Percentiles rank a stretch among this genome's conserved stretches.
Evolutionary conservation across 2,888 invertebrate species (phyloP).

Genomic region (Zootermopsis nevadensis): DNA sequence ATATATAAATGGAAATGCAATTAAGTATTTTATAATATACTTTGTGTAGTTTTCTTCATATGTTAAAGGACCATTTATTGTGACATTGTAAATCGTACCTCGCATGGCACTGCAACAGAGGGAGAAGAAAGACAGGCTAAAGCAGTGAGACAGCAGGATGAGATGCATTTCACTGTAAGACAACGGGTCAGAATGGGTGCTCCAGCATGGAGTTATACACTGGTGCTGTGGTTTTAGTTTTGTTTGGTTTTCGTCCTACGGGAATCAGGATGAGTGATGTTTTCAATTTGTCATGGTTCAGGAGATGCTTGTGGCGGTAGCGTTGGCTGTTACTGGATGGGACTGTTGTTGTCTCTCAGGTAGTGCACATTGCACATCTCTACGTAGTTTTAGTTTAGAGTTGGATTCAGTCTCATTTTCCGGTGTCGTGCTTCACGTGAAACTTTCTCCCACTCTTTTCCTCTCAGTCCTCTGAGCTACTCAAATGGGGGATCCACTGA

Average conservation of each 20-base stretch:
- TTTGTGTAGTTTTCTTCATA: too few relatives aligned
- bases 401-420: slow-evolving; percentile 36
- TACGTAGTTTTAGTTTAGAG: background rate
- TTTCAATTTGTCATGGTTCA: slow-evolving; percentile 39
- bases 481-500: background rate
- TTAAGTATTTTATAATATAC: too few relatives aligned
- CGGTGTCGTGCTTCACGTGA: slow-evolving; percentile 28
- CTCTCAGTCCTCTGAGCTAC: background rate
- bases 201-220: background rate
- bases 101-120: background rate
- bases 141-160: background rate
- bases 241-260: slow-evolving; percentile 17
- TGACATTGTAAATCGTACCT: background rate
- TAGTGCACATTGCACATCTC: background rate
- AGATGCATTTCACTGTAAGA: background rate
- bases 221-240: background rate
- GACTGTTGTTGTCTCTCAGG: background rate
- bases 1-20: too few relatives aligned
- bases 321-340: background rate
- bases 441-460: slow-evolving; percentile 25
- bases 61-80: background rate
- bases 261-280: slow-evolving; percentile 37
- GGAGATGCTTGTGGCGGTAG: slow-evolving; percentile 34
- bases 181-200: background rate
- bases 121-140: background rate